phyloP scores from a whole-genome alignment of 2,888 invertebrate genomes.

The Tinea pellionella region DNA sequence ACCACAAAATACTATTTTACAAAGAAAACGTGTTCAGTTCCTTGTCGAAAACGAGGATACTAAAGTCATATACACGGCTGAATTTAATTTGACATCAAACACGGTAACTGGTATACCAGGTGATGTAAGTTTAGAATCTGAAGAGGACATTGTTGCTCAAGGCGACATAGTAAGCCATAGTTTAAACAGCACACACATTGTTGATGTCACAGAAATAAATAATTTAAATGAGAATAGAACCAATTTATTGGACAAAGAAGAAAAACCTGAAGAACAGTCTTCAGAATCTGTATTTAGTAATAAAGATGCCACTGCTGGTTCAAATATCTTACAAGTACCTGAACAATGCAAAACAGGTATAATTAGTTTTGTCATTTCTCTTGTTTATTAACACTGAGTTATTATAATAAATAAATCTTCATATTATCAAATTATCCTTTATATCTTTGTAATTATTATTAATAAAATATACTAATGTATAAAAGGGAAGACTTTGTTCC shows the following conservation, averaged over 20 bases:
- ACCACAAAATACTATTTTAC: conserved; percentile 38
- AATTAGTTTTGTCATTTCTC: conserved; percentile 8
- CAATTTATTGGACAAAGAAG: neutral
- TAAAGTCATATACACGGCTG: conserved; percentile 59
- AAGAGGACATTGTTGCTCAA: conserved; percentile 43
- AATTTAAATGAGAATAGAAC: conserved; percentile 19
- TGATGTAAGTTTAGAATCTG: conserved; percentile 28
- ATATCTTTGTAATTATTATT: too few relatives aligned
- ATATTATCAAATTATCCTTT: too few relatives aligned
- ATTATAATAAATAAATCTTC: too few relatives aligned
- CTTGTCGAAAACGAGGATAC: conserved; percentile 74
- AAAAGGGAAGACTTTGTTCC: too few relatives aligned
- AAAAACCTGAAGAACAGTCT: neutral
- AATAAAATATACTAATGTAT: too few relatives aligned
- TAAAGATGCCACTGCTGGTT: conserved; percentile 20
- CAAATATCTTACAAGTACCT: conserved; percentile 16
- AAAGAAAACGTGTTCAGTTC: conserved; percentile 79
- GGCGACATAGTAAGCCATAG: conserved; percentile 54
- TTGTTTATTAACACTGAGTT: too few relatives aligned
- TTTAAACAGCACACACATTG: conserved; percentile 24
- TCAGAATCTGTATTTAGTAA: neutral
- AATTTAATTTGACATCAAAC: conserved; percentile 50
- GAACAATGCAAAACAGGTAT: conserved; percentile 29
- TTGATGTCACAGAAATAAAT: conserved; percentile 30
- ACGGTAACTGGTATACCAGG: conserved; percentile 28